Base-by-base conservation (phyloP, 2,113 vertebrate genomes). In the Pionites leucogaster region DNA sequence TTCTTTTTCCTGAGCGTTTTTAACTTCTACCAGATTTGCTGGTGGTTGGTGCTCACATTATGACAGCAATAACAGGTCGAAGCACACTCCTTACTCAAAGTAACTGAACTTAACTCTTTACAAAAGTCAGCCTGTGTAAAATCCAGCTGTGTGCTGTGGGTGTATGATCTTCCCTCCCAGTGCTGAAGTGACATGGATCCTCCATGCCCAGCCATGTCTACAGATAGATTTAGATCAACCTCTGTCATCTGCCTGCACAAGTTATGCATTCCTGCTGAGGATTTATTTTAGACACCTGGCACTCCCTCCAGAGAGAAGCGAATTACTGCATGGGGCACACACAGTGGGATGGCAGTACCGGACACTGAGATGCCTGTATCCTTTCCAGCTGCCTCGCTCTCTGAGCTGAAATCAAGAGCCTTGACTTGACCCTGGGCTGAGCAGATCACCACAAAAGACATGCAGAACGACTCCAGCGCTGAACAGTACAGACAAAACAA, bases 381-480 rank as follows among this genome's bases (percentile, higher is more conserved):
- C 44, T 31, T 35, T 18, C 6, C 50, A 23, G 65, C 44, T 1
- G 1, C 55, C 27, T 11, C 1, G 0, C 41, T 33, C 41, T 18
- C 79, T 4, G 31, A 25, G 53, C 35, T 49, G 14, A 9, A 9
- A 12, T 4, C 0, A 1, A 4, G 41, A 25, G 49, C 79, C 53
- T 11, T 19, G 59, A 15, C 14, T 7, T 3, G 50, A 13, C 44
- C 4, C 8, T 2, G n/a, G 22, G 39, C 39, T 27, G n/a, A 35
- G 76, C 17, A 3, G 18, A 6, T 28, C 1, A 10, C 20, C n/a
- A 1, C 6, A 12, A 46, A 68, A 50, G 33, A 46, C 2, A 1
- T 4, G 24, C 33, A 8, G 87, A 33, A 8, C 1, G 1, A 9
- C 29, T 11, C 64, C 79, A 20, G 60, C 1, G 0, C 14, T 4